Conservation (phyloP, 2,113 vertebrate genomes). For the Abramis brama region DNA sequence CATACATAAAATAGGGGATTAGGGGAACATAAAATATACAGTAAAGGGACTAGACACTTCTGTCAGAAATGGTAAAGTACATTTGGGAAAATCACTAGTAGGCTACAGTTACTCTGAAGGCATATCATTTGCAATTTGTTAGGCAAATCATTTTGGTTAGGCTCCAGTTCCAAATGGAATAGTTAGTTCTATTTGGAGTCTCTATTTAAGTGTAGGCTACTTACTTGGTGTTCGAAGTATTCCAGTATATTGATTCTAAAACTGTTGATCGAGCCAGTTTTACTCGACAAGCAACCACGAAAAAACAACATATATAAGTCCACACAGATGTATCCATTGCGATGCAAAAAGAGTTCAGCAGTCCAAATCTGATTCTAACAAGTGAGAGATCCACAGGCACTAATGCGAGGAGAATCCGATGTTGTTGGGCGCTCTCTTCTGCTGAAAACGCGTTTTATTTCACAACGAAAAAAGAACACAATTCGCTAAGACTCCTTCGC, state of each 20-base stretch:
- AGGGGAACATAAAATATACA: too few species aligned
- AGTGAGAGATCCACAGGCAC: constrained; percentile 32
- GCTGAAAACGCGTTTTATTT: constrained; percentile 1
- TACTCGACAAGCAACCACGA: constrained; percentile 88
- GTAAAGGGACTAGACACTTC: not conserved
- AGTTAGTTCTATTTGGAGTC: not conserved
- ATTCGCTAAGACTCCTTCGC: not conserved
- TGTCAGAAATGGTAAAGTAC: not conserved
- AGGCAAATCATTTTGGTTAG: not conserved
- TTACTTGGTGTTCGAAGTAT: constrained; percentile 88
- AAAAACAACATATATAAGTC: constrained; percentile 91
- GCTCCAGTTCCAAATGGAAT: not conserved
- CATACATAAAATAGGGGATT: too few species aligned
- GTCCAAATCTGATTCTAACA: constrained; percentile 40
- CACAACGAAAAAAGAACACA: not conserved
- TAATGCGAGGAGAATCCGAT: constrained; percentile 27
- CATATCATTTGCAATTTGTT: not conserved
- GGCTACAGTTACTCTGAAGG: not conserved
- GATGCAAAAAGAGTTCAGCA: constrained; percentile 26
- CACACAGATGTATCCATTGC: constrained; percentile 85
- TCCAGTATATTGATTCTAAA: constrained; percentile 98
- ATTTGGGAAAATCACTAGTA: not conserved
- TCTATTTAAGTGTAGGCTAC: constrained; percentile 11
- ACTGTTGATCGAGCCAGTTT: constrained; percentile 88
- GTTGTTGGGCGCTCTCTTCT: not conserved